Conservation (phyloP, 2,888 invertebrate species). For the Zhengitettix transpicula region DNA sequence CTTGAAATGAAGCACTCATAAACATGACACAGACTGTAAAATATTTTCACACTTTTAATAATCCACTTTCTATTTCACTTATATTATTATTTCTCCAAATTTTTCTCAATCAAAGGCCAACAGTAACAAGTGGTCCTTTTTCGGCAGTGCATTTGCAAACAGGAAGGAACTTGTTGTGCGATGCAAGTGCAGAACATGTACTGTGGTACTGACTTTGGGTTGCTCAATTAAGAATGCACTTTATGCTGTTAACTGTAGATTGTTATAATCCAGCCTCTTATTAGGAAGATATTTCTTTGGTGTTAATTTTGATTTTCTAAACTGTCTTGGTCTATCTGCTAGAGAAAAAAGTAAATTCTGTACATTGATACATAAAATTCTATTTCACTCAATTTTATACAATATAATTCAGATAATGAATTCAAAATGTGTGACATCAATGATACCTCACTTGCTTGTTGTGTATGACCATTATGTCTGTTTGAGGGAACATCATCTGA, state of each 20-base stretch:
- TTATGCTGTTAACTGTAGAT: neutral
- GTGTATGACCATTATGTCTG: neutral
- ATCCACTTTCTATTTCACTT: too few species aligned
- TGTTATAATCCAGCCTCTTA: too few species aligned
- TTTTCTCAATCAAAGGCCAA: neutral
- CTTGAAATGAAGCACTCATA: too few species aligned
- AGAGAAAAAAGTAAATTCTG: too few species aligned
- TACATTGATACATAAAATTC: too few species aligned
- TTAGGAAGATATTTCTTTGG: too few species aligned
- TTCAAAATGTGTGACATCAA: neutral
- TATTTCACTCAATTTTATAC: too few species aligned
- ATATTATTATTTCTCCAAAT: too few species aligned
- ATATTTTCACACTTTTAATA: too few species aligned
- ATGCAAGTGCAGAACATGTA: slow-evolving; percentile 2
- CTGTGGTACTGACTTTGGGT: neutral
- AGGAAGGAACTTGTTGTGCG: slow-evolving; percentile 9
- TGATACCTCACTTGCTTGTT: neutral
- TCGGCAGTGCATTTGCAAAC: slow-evolving; percentile 12
- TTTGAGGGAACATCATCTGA: neutral
- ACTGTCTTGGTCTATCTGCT: too few species aligned
- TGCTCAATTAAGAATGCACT: neutral
- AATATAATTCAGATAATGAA: neutral
- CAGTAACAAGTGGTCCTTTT: neutral
- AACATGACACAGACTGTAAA: too few species aligned
- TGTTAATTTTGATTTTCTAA: too few species aligned